Percentiles rank a stretch among this genome's conserved stretches.
Conservation (phyloP, 2,888 invertebrate species). For the Harmothoe impar region DNA sequence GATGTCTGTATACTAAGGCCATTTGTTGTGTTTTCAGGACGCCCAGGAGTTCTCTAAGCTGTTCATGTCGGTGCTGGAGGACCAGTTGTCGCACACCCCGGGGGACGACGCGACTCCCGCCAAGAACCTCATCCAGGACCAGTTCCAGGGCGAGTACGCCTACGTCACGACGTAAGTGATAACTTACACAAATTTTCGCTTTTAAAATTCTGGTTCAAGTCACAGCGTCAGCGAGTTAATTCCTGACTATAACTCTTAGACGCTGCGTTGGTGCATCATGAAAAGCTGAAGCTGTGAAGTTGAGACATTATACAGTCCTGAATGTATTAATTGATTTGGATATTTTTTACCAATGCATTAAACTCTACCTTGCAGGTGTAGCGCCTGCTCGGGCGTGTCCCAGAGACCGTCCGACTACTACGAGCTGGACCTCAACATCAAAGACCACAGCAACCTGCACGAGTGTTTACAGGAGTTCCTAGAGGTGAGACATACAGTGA, state of each 20-base stretch:
- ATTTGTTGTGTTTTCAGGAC: constrained; percentile 82
- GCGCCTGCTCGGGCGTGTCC: constrained; percentile 85
- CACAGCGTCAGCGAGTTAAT: too few species aligned
- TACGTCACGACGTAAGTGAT: constrained; percentile 83
- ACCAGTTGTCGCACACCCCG: constrained; percentile 83
- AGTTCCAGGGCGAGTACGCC: constrained; percentile 85
- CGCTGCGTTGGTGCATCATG: too few species aligned
- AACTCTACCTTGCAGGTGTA: constrained; percentile 83
- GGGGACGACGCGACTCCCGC: constrained; percentile 65
- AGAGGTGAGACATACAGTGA: constrained; percentile 74
- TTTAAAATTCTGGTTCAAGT: too few species aligned
- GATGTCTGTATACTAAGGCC: too few species aligned
- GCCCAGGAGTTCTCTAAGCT: constrained; percentile 88
- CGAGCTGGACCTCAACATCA: constrained; percentile 86
- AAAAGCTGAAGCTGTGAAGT: too few species aligned
- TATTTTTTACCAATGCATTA: neutral
- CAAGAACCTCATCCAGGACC: constrained; percentile 82
- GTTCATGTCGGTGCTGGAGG: constrained; percentile 86
- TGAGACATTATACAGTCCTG: too few species aligned
- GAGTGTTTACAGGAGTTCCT: constrained; percentile 86
- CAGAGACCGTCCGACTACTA: constrained; percentile 86
- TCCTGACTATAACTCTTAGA: too few species aligned
- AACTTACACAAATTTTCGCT: neutral
- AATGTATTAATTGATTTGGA: too few species aligned
- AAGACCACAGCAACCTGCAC: constrained; percentile 84